These are phyloP conservation scores for Lutraria lutraria DNA, from an alignment of 2,888 invertebrate species.

Conservation along the genomic window DNA sequence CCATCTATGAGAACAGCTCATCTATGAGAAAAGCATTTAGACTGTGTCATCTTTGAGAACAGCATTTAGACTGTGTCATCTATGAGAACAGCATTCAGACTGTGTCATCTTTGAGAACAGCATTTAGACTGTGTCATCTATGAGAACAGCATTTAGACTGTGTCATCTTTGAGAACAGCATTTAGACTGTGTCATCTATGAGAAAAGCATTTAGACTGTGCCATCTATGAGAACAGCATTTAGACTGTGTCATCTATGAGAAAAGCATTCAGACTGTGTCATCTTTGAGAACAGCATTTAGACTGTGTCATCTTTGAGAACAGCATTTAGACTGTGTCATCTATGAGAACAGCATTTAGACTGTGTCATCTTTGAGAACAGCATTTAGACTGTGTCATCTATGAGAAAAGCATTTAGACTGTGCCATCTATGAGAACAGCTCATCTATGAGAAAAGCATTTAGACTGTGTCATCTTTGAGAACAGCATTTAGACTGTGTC, in stretches of 20 bases:
- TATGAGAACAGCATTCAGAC: background rate
- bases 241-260: too few species aligned
- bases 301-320: too few species aligned
- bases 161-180: background rate
- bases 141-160: background rate
- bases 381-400: background rate
- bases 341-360: background rate
- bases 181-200: background rate
- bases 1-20: too few species aligned
- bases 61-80: background rate
- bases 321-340: background rate
- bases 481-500: too few species aligned
- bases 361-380: background rate
- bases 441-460: too few species aligned
- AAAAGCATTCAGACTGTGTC: background rate
- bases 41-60: background rate
- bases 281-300: too few species aligned
- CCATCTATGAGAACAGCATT: too few species aligned
- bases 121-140: background rate
- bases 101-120: background rate
- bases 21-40: background rate
- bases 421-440: too few species aligned
- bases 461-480: too few species aligned
- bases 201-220: too few species aligned
- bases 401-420: too few species aligned